Evolutionary conservation across 2,113 vertebrate species (phyloP).

Genomic region (Plecotus auritus): DNA sequence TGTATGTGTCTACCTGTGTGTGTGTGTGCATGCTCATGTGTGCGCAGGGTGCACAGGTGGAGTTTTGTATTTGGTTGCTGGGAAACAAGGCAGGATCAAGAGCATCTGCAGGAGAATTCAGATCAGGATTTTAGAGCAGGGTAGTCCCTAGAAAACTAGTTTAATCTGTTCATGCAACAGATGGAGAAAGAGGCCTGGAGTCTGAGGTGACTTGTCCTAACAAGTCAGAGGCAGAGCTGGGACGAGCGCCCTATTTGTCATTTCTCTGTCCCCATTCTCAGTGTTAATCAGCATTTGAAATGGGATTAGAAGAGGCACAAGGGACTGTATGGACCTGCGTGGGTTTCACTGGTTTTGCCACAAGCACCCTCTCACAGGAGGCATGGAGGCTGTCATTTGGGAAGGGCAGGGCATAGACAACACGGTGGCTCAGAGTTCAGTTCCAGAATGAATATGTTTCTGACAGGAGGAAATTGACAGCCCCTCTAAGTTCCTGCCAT

Average conservation of each 20-base stretch:
- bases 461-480: neutral
- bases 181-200: neutral
- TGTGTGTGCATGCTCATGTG: accelerated
- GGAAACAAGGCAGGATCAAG: neutral
- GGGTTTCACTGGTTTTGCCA: neutral
- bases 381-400: too few species aligned
- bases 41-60: neutral
- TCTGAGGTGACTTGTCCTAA: neutral
- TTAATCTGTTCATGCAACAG: neutral
- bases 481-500: too few species aligned
- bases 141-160: neutral
- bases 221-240: neutral
- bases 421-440: neutral
- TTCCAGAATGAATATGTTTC: neutral
- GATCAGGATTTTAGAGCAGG: neutral
- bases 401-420: neutral
- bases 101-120: neutral
- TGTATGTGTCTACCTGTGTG: accelerated
- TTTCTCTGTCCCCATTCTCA: neutral
- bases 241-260: neutral
- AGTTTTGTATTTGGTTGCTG: neutral
- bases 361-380: neutral
- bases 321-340: accelerated
- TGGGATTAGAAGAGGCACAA: neutral
- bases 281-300: neutral